Evolutionary conservation across 2,888 invertebrate genomes (phyloP).

Genomic region (Anaspis maculata): DNA sequence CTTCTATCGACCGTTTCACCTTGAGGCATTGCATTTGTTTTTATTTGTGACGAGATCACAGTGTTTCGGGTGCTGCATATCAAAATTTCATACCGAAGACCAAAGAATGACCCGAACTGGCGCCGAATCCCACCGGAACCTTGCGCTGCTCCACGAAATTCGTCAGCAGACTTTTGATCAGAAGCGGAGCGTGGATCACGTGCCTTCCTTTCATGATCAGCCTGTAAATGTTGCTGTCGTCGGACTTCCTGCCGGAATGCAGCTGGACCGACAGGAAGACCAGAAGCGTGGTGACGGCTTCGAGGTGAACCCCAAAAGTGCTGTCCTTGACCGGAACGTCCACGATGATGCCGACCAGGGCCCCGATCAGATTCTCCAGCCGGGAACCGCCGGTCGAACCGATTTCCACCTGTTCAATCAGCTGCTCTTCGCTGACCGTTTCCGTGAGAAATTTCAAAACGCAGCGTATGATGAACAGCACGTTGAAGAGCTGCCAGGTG

Average conservation of each 20-base stretch:
- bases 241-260: constrained; percentile 55
- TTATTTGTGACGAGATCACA: too few relatives aligned
- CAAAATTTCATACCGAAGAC: too few relatives aligned
- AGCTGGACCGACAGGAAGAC: constrained; percentile 85
- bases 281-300: constrained; percentile 78
- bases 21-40: too few relatives aligned
- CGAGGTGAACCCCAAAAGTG: constrained; percentile 79
- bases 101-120: constrained; percentile 54
- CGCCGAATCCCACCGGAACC: constrained; percentile 61
- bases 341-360: constrained; percentile 70
- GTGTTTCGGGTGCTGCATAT: too few relatives aligned
- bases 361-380: constrained; percentile 66
- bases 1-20: too few relatives aligned
- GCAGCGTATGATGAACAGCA: constrained; percentile 80
- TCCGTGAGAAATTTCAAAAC: constrained; percentile 84
- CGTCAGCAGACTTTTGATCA: constrained; percentile 72
- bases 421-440: constrained; percentile 79
- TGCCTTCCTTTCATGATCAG: constrained; percentile 61
- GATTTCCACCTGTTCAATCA: constrained; percentile 73
- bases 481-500: constrained; percentile 93
- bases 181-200: constrained; percentile 65
- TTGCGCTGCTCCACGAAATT: constrained; percentile 61
- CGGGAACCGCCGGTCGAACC: constrained; percentile 38
- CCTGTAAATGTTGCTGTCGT: constrained; percentile 64
- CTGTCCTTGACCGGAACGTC: constrained; percentile 77